Conservation (phyloP, 2,888 invertebrate species). For the Chrysina gloriosa region DNA sequence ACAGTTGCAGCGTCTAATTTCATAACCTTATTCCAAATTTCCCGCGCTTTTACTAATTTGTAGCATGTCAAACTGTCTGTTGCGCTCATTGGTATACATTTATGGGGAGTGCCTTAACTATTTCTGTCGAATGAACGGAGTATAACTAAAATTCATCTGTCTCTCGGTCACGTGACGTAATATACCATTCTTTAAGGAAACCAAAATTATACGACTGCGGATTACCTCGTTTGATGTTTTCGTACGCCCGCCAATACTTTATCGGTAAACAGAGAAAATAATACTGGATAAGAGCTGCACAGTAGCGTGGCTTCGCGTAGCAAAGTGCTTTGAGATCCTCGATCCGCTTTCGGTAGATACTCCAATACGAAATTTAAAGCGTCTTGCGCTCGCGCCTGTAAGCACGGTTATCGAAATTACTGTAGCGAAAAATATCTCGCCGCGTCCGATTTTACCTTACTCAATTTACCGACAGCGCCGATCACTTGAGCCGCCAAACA, state of each 20-base stretch:
- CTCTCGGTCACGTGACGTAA: too few relatives aligned
- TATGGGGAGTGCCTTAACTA: too few relatives aligned
- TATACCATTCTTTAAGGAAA: too few relatives aligned
- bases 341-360: slow-evolving; percentile 77
- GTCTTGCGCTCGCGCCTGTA: slow-evolving; percentile 82
- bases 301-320: slow-evolving; percentile 84
- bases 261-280: slow-evolving; percentile 85
- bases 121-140: too few relatives aligned
- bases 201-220: too few relatives aligned
- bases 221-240: slow-evolving; percentile 68
- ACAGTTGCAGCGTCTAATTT: too few relatives aligned
- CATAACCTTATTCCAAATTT: too few relatives aligned
- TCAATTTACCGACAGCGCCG: slow-evolving; percentile 77
- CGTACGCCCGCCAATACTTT: slow-evolving; percentile 80
- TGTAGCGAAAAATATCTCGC: neutral
- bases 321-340: slow-evolving; percentile 79
- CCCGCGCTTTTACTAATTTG: too few relatives aligned
- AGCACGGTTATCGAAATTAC: slow-evolving; percentile 28
- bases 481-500: slow-evolving; percentile 78
- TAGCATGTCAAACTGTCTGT: too few relatives aligned
- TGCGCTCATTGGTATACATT: too few relatives aligned
- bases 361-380: slow-evolving; percentile 85
- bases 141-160: too few relatives aligned
- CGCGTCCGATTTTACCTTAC: slow-evolving; percentile 67
- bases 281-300: slow-evolving; percentile 82